Evolutionary conservation across 2,888 invertebrate genomes (phyloP), one percentile per base, ranked within the genome.

Genomic region (Bruchidius siliquastri): DNA sequence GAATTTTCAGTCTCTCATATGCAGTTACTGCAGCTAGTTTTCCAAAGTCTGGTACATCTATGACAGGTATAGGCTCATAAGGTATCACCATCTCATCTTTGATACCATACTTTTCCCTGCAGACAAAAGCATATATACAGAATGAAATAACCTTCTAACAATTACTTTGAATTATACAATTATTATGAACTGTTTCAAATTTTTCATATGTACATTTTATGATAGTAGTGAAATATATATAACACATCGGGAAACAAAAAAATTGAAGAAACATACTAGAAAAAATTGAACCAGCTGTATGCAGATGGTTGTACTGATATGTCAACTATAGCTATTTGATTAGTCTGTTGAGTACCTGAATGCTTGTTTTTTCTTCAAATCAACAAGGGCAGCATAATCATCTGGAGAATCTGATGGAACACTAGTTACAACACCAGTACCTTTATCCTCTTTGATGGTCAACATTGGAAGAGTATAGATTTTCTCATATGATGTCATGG

Each of bases 341-440:
- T n/a, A n/a, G n/a, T n/a, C n/a, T n/a, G n/a, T n/a, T n/a, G n/a
- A n/a, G n/a, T 49, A 49, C 49, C 49, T 49, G 76, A 99, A 91
- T 0, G 96, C 91, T 83, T 92, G 92, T 85, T 99, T 99, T 85
- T 98, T 98, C 85, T 98, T 96, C 75, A 99, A 88, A 87, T 99
- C 99, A 13, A 93, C 89, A 3, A 99, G 88, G 6, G 99, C 99
- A 0, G 98, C 98, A 86, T 94, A 99, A 87, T 99, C 99, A 86
- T 99, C 99, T 0, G 99, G 99, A 0, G 99, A 95, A 88, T 99
- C 99, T 0, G 99, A 99, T 0, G 98, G 99, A 0, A 99, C 99
- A 79, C 97, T 97, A 0, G 98, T 97, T 0, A 99, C 99, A 66
- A 99, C 92, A 1, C 99, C 99, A 0, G 99, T 99, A 20, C 99